Percentiles rank a stretch among this genome's conserved stretches.
These are phyloP conservation scores for Macrotrachela quadricornifera DNA, from an alignment of 1,140 invertebrate genomes.

Conservation along the genomic window DNA sequence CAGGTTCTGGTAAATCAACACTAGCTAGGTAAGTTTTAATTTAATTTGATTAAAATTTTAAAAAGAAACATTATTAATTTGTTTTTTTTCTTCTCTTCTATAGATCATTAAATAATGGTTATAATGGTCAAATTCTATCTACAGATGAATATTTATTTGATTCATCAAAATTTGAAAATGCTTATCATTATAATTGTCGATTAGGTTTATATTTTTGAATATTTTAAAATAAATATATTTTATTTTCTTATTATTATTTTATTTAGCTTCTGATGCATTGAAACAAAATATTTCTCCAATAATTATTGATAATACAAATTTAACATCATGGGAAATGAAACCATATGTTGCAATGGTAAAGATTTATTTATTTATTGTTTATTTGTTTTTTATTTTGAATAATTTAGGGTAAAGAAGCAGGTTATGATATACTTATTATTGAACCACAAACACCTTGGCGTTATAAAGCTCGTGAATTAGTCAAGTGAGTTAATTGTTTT, in stretches of 20 bases:
- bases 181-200: no score
- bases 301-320: constrained; percentile 7
- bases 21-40: neutral
- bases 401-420: neutral
- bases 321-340: constrained; percentile 7
- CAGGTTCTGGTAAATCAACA: constrained; percentile 8
- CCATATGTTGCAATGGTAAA: constrained; percentile 7
- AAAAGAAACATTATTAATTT: no score
- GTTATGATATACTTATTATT: constrained; percentile 1
- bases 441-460: constrained; percentile 7
- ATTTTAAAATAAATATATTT: neutral
- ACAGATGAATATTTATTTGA: no score
- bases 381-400: neutral
- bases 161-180: no score
- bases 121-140: no score
- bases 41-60: no score
- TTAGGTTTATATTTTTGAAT: no score
- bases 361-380: no score
- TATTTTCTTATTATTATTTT: neutral
- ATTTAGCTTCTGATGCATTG: neutral
- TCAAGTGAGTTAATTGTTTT: neutral
- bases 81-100: no score
- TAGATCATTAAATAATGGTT: no score
- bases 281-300: neutral
- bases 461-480: neutral